phyloP scores from a whole-genome alignment of 2,797 vertebrate genomes.

The Sebastes diploproa region DNA sequence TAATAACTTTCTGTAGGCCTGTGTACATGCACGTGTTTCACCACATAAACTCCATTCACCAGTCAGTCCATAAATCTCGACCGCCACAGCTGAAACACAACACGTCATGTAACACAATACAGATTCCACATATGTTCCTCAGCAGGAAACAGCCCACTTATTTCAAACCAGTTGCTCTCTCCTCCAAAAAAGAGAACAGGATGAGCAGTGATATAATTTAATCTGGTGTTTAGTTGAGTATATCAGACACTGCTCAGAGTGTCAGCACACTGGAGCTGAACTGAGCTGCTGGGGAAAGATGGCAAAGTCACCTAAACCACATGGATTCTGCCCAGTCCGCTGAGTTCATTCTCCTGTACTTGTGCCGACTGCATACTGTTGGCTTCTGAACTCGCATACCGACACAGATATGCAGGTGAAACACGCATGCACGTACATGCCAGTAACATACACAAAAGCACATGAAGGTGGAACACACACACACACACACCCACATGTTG shows the following conservation, averaged over 20 bases:
- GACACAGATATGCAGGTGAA: background rate
- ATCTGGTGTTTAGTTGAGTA: slow-evolving; percentile 31
- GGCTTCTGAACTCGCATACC: background rate
- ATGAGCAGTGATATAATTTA: slow-evolving; percentile 12
- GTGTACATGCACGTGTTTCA: background rate
- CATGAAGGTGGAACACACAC: background rate
- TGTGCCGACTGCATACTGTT: background rate
- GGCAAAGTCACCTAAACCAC: slow-evolving; percentile 20
- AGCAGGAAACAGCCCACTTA: background rate
- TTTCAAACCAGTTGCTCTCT: slow-evolving; percentile 14
- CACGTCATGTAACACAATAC: slow-evolving; percentile 23
- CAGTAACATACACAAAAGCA: background rate
- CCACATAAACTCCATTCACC: background rate
- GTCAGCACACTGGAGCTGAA: slow-evolving; percentile 12
- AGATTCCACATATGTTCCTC: slow-evolving; percentile 33
- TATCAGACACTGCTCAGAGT: slow-evolving; percentile 7
- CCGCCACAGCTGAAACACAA: slow-evolving; percentile 18
- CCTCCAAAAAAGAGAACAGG: background rate
- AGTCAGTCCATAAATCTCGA: slow-evolving; percentile 21
- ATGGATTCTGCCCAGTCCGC: slow-evolving; percentile 6
- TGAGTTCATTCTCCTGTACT: background rate
- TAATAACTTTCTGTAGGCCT: background rate
- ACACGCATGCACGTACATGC: background rate
- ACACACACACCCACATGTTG: background rate
- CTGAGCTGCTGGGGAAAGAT: slow-evolving; percentile 11